A percentile compares a stretch with the other conserved stretches of the same genome.
Conservation (phyloP, 2,113 vertebrate species). For the Emydura subglobosa region DNA sequence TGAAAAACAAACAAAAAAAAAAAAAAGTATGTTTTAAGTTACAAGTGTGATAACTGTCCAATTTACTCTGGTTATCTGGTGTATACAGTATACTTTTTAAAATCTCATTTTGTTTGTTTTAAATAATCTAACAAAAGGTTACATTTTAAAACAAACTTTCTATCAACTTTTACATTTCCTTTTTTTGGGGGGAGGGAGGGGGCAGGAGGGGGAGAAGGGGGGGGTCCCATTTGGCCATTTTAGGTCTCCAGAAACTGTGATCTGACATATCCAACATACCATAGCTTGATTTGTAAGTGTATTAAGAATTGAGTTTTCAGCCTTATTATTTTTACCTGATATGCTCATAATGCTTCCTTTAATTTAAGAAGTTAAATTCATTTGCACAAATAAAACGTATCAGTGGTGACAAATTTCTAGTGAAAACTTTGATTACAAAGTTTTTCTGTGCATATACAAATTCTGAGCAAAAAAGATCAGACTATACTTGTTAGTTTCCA, state of each 20-base stretch:
- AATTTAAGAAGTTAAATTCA: neutral
- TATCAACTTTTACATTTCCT: neutral
- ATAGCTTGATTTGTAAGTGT: fast-evolving
- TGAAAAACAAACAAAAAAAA: constrained; percentile 68
- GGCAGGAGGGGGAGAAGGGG: too few species aligned
- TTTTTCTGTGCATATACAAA: fast-evolving
- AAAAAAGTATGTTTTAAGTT: constrained; percentile 65
- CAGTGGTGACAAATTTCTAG: neutral
- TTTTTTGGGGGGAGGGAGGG: neutral
- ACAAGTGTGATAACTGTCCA: neutral
- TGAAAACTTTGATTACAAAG: neutral
- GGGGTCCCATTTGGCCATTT: neutral
- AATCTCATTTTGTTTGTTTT: neutral
- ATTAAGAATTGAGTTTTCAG: neutral
- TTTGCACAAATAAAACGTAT: neutral
- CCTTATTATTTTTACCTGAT: neutral
- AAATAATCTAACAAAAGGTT: neutral
- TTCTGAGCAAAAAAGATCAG: neutral
- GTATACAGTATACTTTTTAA: neutral
- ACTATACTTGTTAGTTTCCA: neutral
- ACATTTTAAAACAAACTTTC: neutral
- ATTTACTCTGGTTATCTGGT: constrained; percentile 1
- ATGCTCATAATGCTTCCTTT: neutral
- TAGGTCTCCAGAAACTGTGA: neutral
- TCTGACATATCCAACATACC: fast-evolving